Conservation (phyloP, 2,797 vertebrate genomes). For the Myotis vivesi region DNA sequence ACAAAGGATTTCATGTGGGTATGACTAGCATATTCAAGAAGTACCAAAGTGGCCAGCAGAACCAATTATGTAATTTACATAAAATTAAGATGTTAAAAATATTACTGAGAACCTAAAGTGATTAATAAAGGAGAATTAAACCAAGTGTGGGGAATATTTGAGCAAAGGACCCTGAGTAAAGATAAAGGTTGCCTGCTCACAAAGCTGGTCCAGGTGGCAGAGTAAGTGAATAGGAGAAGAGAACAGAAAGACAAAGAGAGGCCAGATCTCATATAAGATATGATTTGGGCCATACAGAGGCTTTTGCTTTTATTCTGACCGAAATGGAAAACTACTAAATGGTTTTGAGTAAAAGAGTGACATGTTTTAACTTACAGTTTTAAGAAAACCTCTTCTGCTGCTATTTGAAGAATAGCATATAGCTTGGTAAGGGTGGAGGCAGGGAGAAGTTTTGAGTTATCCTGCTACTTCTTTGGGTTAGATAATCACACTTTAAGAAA, state of each 20-base stretch:
- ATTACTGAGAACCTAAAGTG: background rate
- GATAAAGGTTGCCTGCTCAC: accelerated
- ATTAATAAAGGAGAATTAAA: background rate
- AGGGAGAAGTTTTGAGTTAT: background rate
- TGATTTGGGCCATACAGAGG: background rate
- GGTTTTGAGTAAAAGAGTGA: background rate
- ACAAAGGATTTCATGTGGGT: background rate
- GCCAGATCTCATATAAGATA: background rate
- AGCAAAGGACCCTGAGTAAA: background rate
- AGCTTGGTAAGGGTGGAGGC: background rate
- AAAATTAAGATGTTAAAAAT: background rate
- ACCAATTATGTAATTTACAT: background rate
- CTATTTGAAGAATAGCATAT: background rate
- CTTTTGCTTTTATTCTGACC: background rate
- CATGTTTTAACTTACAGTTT: background rate
- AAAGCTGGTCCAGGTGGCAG: background rate
- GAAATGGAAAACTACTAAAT: background rate
- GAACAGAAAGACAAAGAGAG: background rate
- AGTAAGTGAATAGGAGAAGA: background rate
- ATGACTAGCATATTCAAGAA: background rate
- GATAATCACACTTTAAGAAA: background rate
- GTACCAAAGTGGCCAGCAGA: background rate
- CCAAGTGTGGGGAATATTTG: background rate
- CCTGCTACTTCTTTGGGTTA: background rate
- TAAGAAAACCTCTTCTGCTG: background rate